Conservation (phyloP, 2,888 invertebrate genomes). For the Drosophila buzzatii region DNA sequence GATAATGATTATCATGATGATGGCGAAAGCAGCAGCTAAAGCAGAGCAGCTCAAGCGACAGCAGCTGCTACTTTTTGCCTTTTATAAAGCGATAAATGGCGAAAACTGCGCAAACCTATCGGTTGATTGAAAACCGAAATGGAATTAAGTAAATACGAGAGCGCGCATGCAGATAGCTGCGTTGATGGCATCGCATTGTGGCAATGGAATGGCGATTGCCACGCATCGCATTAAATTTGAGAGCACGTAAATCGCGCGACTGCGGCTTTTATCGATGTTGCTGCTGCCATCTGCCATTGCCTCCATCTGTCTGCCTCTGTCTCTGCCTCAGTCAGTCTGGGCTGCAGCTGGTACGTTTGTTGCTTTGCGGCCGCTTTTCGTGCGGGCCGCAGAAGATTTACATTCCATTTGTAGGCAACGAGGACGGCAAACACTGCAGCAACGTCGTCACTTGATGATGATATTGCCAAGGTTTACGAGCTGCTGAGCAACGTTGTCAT, state of each 20-base stretch:
- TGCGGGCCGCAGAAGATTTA: slow-evolving; percentile 64
- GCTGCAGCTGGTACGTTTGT: slow-evolving; percentile 36
- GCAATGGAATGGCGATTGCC: slow-evolving; percentile 56
- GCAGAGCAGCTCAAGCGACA: not conserved
- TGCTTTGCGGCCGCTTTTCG: slow-evolving; percentile 54
- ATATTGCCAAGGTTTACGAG: slow-evolving; percentile 75
- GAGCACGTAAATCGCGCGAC: slow-evolving; percentile 61
- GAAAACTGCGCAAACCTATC: slow-evolving; percentile 69
- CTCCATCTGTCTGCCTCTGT: not conserved
- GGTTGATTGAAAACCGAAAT: slow-evolving; percentile 76
- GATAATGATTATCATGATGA: slow-evolving; percentile 3
- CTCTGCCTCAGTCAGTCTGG: not conserved
- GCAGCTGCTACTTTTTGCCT: slow-evolving; percentile 53
- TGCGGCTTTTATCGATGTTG: slow-evolving; percentile 52
- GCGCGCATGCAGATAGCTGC: slow-evolving; percentile 39
- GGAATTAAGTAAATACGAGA: slow-evolving; percentile 77
- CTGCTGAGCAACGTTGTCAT: slow-evolving; percentile 51
- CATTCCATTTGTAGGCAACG: slow-evolving; percentile 66
- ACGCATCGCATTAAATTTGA: slow-evolving; percentile 71
- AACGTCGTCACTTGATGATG: slow-evolving; percentile 43
- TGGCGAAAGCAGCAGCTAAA: not conserved
- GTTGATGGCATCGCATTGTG: slow-evolving; percentile 28
- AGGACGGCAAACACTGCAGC: slow-evolving; percentile 28
- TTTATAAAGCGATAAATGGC: slow-evolving; percentile 56
- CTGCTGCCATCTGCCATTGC: not conserved